Evolutionary conservation across 2,888 invertebrate genomes (phyloP).

Genomic region (Hipparchia semele): DNA sequence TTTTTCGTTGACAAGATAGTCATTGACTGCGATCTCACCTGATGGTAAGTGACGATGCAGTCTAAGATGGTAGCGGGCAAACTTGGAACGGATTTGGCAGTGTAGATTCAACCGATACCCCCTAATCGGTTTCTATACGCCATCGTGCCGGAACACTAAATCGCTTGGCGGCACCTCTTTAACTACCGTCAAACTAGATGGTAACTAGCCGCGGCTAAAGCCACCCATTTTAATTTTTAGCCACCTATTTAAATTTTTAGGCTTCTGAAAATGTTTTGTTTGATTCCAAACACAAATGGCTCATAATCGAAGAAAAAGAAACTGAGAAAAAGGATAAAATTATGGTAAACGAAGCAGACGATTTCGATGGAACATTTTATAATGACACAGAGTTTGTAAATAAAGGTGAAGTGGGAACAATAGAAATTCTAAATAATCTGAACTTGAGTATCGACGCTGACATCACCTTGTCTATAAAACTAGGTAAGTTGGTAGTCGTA

Average conservation of each 20-base stretch:
- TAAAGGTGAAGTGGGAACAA: conserved; percentile 19
- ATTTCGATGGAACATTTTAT: background rate
- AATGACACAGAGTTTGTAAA: background rate
- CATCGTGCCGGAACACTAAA: too few species aligned
- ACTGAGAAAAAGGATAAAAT: background rate
- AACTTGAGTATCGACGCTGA: conserved; percentile 61
- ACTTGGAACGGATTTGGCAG: too few species aligned
- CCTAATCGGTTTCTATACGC: too few species aligned
- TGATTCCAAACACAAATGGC: conserved; percentile 56
- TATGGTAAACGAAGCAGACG: background rate
- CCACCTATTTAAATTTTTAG: conserved; percentile 46
- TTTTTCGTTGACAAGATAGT: too few species aligned
- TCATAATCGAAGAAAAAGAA: conserved; percentile 46
- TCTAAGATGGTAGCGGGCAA: too few species aligned
- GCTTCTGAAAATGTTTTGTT: conserved; percentile 56
- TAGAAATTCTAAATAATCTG: conserved; percentile 43
- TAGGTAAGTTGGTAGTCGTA: conserved; percentile 35
- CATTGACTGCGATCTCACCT: too few species aligned
- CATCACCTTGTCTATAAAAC: conserved; percentile 47
- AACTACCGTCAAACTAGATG: too few species aligned
- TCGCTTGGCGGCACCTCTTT: too few species aligned
- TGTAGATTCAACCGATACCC: too few species aligned
- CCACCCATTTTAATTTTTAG: too few species aligned
- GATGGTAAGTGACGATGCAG: too few species aligned
- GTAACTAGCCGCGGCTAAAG: too few species aligned